Conservation (phyloP, 2,113 vertebrate genomes). For the Archilochus colubris region DNA sequence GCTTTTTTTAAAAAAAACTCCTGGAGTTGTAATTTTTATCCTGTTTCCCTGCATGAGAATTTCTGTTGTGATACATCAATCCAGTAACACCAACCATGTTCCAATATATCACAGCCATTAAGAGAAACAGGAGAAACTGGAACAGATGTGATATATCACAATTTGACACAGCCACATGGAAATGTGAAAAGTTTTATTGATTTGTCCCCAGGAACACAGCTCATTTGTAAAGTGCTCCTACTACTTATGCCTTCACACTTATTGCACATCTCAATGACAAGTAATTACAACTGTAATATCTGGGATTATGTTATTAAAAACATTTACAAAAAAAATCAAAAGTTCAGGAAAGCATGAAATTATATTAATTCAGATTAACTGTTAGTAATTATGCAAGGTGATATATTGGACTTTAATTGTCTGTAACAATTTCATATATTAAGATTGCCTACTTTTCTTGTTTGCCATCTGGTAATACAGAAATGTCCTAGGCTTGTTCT, state of each 20-base stretch:
- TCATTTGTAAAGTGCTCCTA: constrained; percentile 14
- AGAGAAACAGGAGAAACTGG: not conserved
- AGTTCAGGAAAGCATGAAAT: constrained; percentile 67
- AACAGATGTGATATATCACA: not conserved
- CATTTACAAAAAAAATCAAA: constrained; percentile 28
- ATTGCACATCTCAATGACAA: constrained; percentile 14
- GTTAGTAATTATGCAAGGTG: constrained; percentile 48
- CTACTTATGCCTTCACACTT: not conserved
- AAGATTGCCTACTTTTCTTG: not conserved
- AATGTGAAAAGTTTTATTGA: not conserved
- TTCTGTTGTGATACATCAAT: not conserved
- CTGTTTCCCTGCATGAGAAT: not conserved
- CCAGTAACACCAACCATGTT: not conserved
- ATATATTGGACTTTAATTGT: constrained; percentile 44
- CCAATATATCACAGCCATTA: not conserved
- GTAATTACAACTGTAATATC: constrained; percentile 40
- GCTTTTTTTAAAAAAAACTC: not conserved
- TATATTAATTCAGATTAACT: constrained; percentile 56
- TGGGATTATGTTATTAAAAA: constrained; percentile 55
- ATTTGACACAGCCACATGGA: not conserved
- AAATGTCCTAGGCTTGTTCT: not conserved
- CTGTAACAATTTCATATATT: constrained; percentile 4
- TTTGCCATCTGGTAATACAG: not conserved
- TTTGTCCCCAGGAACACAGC: not conserved
- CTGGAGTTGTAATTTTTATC: not conserved